Evolutionary conservation across 92 coral and sea anemone species (phyloP), one percentile per base, ranked within the genome.

Genomic region (Hydrozoanthus gracilis): DNA sequence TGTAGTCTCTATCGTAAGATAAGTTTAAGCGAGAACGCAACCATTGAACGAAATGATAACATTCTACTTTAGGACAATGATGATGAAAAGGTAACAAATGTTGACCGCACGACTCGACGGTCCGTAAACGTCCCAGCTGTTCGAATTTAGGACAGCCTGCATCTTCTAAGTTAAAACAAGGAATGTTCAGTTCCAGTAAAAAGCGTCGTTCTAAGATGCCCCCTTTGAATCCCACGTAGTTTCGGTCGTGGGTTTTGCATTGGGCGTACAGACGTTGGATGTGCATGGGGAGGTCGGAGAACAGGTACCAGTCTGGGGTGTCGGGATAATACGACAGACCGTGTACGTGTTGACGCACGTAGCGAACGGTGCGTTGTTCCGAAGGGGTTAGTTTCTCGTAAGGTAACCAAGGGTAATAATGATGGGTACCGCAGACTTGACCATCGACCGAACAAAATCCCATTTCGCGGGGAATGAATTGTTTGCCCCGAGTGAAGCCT

Each of bases 111-210:
- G 83, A 78, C 0, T 0, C 5, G 4, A 78, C 15, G 3, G 71
- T 60, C 1, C 83, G 2, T 44, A 78, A 60, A n/a, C 83, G 83
- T 0, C 9, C 14, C 3, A 78, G 8, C 0, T 8, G 55, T 44
- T 78, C 83, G 5, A 78, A 78, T 44, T 78, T 78, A 61, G 83
- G 83, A 5, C 83, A 78, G 3, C 83, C 71, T 0, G 83, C 83
- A 0, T 60, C 71, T 60, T 78, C 83, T 1, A 78, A 2, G 14
- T 78, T 78, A 1, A 0, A 78, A 44, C 44, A 61, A 44, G 83
- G 71, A 78, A 78, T 60, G 83, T 78, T 78, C 55, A 44, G 17
- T 0, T 14, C 10, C 1, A 0, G 1, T 44, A 78, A 78, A 0
- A 77, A 35, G 11, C 12, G 9, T 7, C 15, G 9, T 78, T 78